Evolutionary conservation across 2,797 vertebrate genomes (phyloP), one percentile per base, ranked within the genome.

Genomic region (Characodon lateralis): DNA sequence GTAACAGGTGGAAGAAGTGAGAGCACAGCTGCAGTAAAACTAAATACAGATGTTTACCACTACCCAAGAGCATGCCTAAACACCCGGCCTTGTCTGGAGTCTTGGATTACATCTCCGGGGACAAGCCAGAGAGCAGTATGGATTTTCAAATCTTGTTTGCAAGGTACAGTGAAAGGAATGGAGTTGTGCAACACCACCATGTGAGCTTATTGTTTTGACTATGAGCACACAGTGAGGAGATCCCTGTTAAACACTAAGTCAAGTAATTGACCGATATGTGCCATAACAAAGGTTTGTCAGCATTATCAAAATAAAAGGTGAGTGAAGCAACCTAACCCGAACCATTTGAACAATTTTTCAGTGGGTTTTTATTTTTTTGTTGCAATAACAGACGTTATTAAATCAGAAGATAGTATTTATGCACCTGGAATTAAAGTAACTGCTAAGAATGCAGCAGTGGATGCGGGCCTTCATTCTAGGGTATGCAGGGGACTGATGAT

Each of bases 1-100:
- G 72, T 77, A 50, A 72, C 79, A 78, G 82, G 82, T 91, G 89
- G 88, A 85, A 89, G 84, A 79, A 82, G 85, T 88, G 75, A 78
- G 77, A 81, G 73, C 78, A 74, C 6, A 53, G 73, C 61, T 59
- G 69, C 46, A 78, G 72, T 80, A 73, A 85, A 86, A 76, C 59
- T 71, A 81, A 72, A 78, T 81, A 66, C 81, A 90, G 77, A 87
- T 85, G 74, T 83, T 71, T 70, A 71, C 48, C 24, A 31, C 72
- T 78, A 68, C 65, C 46, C 65, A 71, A 35, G 50, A 48, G 79
- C 65, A 65, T 51, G 14, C 68, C 83, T 63, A 76, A 43, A 76
- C 65, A 76, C 22, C 72, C 53, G 65, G 73, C 48, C 73, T 18
- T 63, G 79, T 61, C 68, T 14, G 24, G 18, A 77, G 79, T 50